Evolutionary conservation across 2,113 vertebrate genomes (phyloP).

Genomic region (Lepus timidus): DNA sequence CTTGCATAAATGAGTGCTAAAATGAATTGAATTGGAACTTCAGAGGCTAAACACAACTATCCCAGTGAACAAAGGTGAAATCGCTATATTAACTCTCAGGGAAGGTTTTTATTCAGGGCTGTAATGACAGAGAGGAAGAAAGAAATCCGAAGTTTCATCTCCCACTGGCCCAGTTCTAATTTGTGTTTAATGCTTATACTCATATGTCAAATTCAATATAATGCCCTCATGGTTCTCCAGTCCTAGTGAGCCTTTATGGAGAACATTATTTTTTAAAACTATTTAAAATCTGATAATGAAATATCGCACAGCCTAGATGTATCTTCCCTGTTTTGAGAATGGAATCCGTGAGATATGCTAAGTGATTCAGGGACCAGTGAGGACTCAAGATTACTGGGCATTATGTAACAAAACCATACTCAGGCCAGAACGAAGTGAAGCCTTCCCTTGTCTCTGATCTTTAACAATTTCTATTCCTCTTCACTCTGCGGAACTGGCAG

Average conservation of each 20-base stretch:
- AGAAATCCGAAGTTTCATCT: constrained; percentile 19
- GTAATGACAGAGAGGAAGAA: constrained; percentile 15
- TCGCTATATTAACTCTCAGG: constrained; percentile 55
- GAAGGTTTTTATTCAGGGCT: constrained; percentile 44
- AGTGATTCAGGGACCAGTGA: background rate
- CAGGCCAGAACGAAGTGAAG: background rate
- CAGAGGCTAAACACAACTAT: constrained; percentile 40
- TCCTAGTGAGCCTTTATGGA: constrained; percentile 28
- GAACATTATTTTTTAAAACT: constrained; percentile 55
- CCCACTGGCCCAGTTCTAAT: constrained; percentile 55
- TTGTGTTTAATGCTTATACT: constrained; percentile 65
- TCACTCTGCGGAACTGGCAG: background rate
- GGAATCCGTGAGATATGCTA: constrained; percentile 20
- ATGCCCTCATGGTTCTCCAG: constrained; percentile 22
- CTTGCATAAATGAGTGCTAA: background rate
- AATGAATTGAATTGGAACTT: constrained; percentile 52
- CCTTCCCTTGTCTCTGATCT: background rate
- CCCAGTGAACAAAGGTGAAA: constrained; percentile 54
- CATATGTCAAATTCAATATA: constrained; percentile 62
- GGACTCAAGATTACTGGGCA: background rate
- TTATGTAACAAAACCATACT: background rate
- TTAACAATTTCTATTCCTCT: background rate
- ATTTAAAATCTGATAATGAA: constrained; percentile 30
- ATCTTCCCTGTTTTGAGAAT: background rate
- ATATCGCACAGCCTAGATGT: background rate